Percentiles rank a stretch among this genome's conserved stretches.
Conservation (phyloP, 2,888 invertebrate genomes). For the Netelia virgata region DNA sequence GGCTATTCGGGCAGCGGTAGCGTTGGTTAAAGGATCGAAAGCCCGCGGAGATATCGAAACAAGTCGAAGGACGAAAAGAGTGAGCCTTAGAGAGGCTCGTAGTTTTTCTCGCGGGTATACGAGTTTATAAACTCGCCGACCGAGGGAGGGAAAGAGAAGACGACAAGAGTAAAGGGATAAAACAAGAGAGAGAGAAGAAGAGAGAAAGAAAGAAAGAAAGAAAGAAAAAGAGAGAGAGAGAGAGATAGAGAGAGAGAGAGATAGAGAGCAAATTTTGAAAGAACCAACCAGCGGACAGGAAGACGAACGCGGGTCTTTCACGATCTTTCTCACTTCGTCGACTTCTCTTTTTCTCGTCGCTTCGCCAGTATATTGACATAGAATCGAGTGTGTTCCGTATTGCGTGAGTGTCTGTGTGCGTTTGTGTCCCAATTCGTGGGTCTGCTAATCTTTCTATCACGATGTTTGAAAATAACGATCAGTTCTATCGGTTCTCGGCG, state of each 20-base stretch:
- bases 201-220: no score
- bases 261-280: conserved; percentile 4
- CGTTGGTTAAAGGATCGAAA: background rate
- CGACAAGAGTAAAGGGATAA: no score
- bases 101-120: conserved; percentile 47
- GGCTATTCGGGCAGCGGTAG: no score
- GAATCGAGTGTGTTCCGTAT: background rate
- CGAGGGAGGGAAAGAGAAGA: conserved; percentile 23
- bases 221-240: no score
- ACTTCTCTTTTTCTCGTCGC: conserved; percentile 19
- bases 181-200: no score
- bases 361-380: conserved; percentile 8
- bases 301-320: conserved; percentile 69
- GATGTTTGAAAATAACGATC: conserved; percentile 66
- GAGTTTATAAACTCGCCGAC: conserved; percentile 40
- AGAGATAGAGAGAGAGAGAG: conserved; percentile 16
- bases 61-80: conserved; percentile 36
- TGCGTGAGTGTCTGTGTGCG: conserved; percentile 20
- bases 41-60: conserved; percentile 24
- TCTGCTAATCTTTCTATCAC: conserved; percentile 36
- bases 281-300: conserved; percentile 52
- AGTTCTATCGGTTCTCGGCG: conserved; percentile 65
- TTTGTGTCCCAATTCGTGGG: conserved; percentile 16
- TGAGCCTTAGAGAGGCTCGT: conserved; percentile 1
- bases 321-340: conserved; percentile 52